phyloP scores from a whole-genome alignment of 2,888 invertebrate species.

The Trimorus sp. region DNA sequence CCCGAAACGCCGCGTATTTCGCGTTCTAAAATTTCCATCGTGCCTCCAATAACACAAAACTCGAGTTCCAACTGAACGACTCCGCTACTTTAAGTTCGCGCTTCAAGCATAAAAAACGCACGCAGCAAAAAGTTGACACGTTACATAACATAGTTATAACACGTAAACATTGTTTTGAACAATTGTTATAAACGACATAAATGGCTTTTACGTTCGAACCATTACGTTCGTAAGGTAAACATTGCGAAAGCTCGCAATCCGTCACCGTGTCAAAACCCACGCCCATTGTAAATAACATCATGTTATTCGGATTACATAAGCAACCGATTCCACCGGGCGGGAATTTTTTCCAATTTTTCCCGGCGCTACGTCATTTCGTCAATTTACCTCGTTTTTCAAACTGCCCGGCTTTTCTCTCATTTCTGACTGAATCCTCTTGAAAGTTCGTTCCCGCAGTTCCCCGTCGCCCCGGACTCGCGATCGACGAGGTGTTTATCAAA shows the following conservation, averaged over 20 bases:
- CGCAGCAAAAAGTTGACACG: background rate
- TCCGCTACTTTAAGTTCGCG: too few relatives aligned
- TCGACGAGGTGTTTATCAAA: background rate
- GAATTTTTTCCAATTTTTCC: conserved; percentile 27
- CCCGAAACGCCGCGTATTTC: too few relatives aligned
- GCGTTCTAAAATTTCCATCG: too few relatives aligned
- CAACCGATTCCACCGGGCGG: conserved; percentile 9
- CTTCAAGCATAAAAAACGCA: background rate
- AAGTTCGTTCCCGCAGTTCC: conserved; percentile 12
- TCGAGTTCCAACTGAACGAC: too few relatives aligned
- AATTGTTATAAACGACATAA: background rate
- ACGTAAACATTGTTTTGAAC: conserved; percentile 15
- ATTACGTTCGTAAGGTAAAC: conserved; percentile 26
- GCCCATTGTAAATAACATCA: conserved; percentile 17
- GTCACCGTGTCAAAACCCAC: conserved; percentile 1
- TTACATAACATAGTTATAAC: background rate
- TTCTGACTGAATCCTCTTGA: conserved; percentile 1
- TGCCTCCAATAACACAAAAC: too few relatives aligned
- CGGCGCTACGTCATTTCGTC: conserved; percentile 29
- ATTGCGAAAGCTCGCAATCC: conserved; percentile 3
- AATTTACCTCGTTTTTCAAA: conserved; percentile 18
- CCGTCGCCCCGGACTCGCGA: background rate
- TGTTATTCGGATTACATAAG: conserved; percentile 27
- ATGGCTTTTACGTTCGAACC: background rate
- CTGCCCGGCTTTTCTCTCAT: background rate